phyloP scores from a whole-genome alignment of 2,113 vertebrate genomes.

The Hystrix brachyura region DNA sequence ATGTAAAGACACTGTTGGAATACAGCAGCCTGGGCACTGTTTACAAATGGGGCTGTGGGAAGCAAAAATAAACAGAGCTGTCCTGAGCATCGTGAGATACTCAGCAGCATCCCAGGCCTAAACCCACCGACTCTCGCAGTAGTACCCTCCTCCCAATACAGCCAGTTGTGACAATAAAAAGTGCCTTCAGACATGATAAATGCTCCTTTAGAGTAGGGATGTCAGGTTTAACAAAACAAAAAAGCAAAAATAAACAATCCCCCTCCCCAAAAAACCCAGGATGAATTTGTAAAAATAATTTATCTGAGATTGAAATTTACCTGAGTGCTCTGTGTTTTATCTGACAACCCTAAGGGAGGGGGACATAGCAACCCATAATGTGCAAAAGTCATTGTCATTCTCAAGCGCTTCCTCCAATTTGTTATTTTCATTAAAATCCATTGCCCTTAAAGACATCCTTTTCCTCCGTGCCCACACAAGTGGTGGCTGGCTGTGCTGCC shows the following conservation, averaged over 20 bases:
- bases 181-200: background rate
- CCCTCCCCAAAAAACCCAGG: background rate
- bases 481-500: background rate
- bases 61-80: too few relatives aligned
- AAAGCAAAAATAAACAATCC: background rate
- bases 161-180: background rate
- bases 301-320: background rate
- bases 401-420: background rate
- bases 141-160: background rate
- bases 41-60: background rate
- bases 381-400: background rate
- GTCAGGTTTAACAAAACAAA: conserved; percentile 39
- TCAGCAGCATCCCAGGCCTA: background rate
- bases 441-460: background rate
- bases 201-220: background rate
- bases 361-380: background rate
- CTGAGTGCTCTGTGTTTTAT: background rate
- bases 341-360: background rate
- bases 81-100: background rate
- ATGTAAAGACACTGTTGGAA: background rate
- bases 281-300: background rate
- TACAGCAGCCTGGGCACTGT: background rate
- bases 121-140: background rate
- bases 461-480: background rate
- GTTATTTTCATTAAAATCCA: conserved; percentile 24